Conservation (phyloP, 2,797 vertebrate genomes). For the Hoplostethus atlanticus region DNA sequence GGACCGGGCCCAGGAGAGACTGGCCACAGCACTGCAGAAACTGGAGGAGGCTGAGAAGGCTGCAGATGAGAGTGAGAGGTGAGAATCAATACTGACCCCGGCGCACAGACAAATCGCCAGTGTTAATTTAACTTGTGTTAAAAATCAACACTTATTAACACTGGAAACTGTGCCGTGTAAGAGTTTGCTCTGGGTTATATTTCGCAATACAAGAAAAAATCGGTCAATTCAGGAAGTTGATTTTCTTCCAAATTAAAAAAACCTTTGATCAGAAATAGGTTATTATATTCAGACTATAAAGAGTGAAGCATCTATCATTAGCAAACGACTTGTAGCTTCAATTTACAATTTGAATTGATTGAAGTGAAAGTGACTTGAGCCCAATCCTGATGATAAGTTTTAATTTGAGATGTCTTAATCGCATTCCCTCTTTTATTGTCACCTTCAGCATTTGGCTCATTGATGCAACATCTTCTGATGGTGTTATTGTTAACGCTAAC, state of each 20-base stretch:
- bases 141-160: too few relatives aligned
- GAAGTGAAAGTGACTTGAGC: not conserved
- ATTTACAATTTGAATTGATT: not conserved
- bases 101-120: too few relatives aligned
- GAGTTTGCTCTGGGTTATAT: not conserved
- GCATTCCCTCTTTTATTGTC: not conserved
- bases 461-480: not conserved
- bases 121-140: too few relatives aligned
- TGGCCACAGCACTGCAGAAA: conserved; percentile 95
- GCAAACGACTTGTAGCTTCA: not conserved
- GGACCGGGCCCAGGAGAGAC: conserved; percentile 95
- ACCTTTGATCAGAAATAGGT: not conserved
- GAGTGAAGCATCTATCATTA: not conserved
- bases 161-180: too few relatives aligned
- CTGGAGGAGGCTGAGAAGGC: conserved; percentile 97
- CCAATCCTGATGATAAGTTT: not conserved
- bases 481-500: conserved; percentile 3
- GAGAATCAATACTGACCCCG: conserved; percentile 11
- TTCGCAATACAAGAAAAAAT: not conserved
- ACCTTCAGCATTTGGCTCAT: not conserved
- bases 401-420: too few relatives aligned
- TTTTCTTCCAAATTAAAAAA: not conserved
- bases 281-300: not conserved
- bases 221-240: not conserved
- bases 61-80: conserved; percentile 97